Evolutionary conservation across 2,888 invertebrate species (phyloP).

Genomic region (Cactoblastis cactorum): DNA sequence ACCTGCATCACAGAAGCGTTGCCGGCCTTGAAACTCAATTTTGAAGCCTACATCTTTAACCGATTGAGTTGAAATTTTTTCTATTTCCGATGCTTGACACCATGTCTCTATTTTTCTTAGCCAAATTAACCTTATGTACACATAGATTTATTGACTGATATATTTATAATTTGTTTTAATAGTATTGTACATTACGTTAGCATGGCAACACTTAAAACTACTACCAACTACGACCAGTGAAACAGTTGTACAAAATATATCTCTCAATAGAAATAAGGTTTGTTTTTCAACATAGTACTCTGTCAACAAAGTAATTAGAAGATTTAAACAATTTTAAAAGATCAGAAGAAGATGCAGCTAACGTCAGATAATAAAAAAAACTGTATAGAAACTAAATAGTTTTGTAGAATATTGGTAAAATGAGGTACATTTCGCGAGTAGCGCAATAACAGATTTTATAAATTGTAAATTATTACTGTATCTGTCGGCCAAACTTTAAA

Average conservation of each 20-base stretch:
- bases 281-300: slow-evolving; percentile 17
- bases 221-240: slow-evolving; percentile 26
- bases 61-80: not conserved
- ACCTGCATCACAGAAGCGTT: no score
- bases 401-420: slow-evolving; percentile 5
- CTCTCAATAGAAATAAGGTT: slow-evolving; percentile 24
- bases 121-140: slow-evolving; percentile 27
- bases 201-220: slow-evolving; percentile 15
- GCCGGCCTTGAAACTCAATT: no score
- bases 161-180: slow-evolving; percentile 20
- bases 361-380: no score
- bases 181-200: slow-evolving; percentile 22
- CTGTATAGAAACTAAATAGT: not conserved
- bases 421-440: slow-evolving; percentile 3
- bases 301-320: slow-evolving; percentile 6
- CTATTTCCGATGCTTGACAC: not conserved
- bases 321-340: not conserved
- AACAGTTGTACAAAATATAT: slow-evolving; percentile 35
- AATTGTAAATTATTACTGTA: not conserved
- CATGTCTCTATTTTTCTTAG: not conserved
- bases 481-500: not conserved
- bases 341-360: not conserved
- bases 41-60: not conserved
- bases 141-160: slow-evolving; percentile 17
- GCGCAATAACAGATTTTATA: not conserved